Percentiles rank a stretch among this genome's conserved stretches.
phyloP scores from a whole-genome alignment of 1,140 invertebrate genomes.

The Ips nitidus region DNA sequence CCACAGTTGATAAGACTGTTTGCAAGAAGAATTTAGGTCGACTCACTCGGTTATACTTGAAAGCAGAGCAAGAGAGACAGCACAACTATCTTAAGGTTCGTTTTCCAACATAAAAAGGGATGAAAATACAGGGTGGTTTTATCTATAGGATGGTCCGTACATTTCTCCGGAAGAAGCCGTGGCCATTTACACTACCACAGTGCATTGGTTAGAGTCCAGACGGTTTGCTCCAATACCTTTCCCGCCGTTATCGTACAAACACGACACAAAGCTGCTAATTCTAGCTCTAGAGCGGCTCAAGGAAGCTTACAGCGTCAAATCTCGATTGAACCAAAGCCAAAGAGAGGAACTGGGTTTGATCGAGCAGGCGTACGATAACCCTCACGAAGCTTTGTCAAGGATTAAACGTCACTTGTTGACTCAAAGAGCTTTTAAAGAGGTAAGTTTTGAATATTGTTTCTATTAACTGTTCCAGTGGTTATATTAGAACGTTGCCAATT shows the following conservation, averaged over 20 bases:
- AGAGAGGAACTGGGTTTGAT: conserved; percentile 97
- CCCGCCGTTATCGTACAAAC: conserved; percentile 98
- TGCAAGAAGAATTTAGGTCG: conserved; percentile 99
- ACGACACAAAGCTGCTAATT: conserved; percentile 98
- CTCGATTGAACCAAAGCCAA: conserved; percentile 97
- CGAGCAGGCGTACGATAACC: conserved; percentile 99
- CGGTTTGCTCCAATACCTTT: conserved; percentile 99
- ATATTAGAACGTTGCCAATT: neutral
- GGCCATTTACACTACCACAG: conserved; percentile 98
- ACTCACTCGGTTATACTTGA: conserved; percentile 93
- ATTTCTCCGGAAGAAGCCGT: conserved; percentile 99
- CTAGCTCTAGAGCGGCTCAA: conserved; percentile 95
- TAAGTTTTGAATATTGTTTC: conserved; percentile 44
- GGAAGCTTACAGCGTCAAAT: conserved; percentile 99
- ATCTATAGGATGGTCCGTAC: conserved; percentile 90
- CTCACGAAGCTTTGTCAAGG: conserved; percentile 96
- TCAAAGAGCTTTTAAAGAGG: conserved; percentile 97
- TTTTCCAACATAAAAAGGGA: neutral
- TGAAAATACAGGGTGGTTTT: neutral
- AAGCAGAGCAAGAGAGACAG: conserved; percentile 98
- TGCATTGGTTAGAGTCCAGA: conserved; percentile 98
- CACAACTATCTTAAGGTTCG: conserved; percentile 94
- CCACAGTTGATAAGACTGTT: conserved; percentile 98
- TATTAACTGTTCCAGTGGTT: neutral
- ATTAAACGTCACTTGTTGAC: conserved; percentile 99